Conservation (phyloP, 2,113 vertebrate species). For the Eubucco bourcierii region DNA sequence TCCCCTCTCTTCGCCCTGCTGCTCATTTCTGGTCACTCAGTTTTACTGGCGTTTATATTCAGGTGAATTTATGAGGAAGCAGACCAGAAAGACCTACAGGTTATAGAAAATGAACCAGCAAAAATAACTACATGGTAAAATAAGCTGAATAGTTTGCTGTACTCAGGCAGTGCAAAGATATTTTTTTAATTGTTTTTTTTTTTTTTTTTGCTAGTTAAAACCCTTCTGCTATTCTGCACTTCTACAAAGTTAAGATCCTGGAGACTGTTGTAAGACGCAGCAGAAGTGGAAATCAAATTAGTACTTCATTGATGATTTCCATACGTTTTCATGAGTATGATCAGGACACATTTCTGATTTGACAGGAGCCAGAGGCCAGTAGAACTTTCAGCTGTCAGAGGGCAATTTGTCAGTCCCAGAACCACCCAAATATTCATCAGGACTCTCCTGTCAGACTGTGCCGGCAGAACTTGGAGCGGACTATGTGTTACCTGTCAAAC, state of each 20-base stretch:
- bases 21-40: conserved; percentile 11
- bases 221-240: background rate
- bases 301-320: background rate
- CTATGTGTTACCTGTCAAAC: background rate
- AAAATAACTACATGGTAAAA: background rate
- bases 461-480: background rate
- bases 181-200: too few species aligned
- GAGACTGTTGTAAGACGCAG: background rate
- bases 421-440: background rate
- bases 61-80: background rate
- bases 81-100: background rate
- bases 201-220: background rate
- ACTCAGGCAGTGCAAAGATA: background rate
- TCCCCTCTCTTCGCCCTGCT: background rate
- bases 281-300: background rate
- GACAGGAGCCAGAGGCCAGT: background rate
- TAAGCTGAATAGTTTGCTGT: background rate
- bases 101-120: conserved; percentile 7
- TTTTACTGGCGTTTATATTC: background rate
- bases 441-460: background rate
- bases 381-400: background rate
- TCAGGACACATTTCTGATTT: background rate
- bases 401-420: conserved; percentile 2
- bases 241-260: background rate
- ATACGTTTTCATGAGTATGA: background rate